Percentiles rank a stretch among this genome's conserved stretches.
phyloP scores from a whole-genome alignment of 2,888 invertebrate species.

The Tachina grossa region DNA sequence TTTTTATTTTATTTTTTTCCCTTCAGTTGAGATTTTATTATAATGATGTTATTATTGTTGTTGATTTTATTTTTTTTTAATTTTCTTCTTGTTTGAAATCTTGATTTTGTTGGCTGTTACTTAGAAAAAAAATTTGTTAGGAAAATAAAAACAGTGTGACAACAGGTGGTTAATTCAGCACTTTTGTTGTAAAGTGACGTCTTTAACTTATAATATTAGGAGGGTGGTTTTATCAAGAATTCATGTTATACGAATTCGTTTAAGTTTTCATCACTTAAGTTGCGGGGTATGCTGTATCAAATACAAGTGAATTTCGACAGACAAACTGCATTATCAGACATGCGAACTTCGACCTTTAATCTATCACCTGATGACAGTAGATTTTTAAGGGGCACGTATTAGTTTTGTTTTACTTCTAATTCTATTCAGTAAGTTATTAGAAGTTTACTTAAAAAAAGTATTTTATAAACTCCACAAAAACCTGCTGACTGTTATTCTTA shows the following conservation, averaged over 20 bases:
- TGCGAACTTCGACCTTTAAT: too few relatives aligned
- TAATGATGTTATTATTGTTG: slow-evolving; percentile 31
- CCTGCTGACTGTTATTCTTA: too few relatives aligned
- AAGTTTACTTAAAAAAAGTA: too few relatives aligned
- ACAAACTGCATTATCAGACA: too few relatives aligned
- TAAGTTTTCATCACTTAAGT: neutral
- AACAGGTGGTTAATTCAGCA: slow-evolving; percentile 65
- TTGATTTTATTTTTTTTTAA: neutral
- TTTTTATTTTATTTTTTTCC: slow-evolving; percentile 1
- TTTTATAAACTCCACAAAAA: too few relatives aligned
- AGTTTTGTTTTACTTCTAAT: too few relatives aligned
- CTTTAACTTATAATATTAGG: slow-evolving; percentile 38
- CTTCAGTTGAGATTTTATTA: slow-evolving; percentile 48
- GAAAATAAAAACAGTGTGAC: slow-evolving; percentile 27
- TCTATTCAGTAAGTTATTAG: too few relatives aligned
- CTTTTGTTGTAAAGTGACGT: slow-evolving; percentile 54
- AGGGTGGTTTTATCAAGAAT: neutral
- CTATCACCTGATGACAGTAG: too few relatives aligned
- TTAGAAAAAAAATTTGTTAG: neutral
- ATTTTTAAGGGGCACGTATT: too few relatives aligned
- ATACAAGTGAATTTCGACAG: too few relatives aligned
- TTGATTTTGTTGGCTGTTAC: slow-evolving; percentile 35
- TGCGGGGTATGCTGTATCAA: too few relatives aligned
- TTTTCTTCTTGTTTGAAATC: slow-evolving; percentile 20
- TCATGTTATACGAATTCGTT: neutral